Evolutionary conservation across 2,113 vertebrate genomes (phyloP).

Genomic region (Proteles cristata): DNA sequence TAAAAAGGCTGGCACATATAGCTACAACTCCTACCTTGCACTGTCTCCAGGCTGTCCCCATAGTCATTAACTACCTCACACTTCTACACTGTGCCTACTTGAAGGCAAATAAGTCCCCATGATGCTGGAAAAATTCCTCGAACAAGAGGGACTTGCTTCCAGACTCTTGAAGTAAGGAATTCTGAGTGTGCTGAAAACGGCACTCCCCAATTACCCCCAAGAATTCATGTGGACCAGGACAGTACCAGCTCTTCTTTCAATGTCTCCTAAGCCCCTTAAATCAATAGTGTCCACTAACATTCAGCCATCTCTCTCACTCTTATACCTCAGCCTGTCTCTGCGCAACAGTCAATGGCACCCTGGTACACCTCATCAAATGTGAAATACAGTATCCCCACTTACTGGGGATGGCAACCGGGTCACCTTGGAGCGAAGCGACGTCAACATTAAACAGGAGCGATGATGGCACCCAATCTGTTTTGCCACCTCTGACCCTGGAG

Average conservation of each 20-base stretch:
- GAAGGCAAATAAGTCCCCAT: background rate
- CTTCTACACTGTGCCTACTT: background rate
- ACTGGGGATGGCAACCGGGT: slow-evolving; percentile 83
- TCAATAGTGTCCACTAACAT: background rate
- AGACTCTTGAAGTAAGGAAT: background rate
- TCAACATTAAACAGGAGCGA: slow-evolving; percentile 91
- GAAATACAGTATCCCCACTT: background rate
- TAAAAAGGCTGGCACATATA: background rate
- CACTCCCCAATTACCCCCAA: too few species aligned
- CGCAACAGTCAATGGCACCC: background rate
- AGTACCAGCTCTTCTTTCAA: accelerated
- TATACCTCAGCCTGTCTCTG: background rate
- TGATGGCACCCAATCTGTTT: slow-evolving; percentile 80
- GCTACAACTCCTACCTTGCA: background rate
- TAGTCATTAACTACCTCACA: too few species aligned
- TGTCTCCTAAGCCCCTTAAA: accelerated
- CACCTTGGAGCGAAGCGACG: slow-evolving; percentile 88
- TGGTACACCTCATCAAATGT: background rate
- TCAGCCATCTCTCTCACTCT: background rate
- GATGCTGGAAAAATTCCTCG: background rate
- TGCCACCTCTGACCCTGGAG: background rate
- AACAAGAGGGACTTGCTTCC: background rate
- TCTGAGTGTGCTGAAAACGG: background rate
- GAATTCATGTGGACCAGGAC: background rate
- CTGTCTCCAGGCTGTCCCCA: background rate